phyloP scores from a whole-genome alignment of 2,113 vertebrate genomes.

The Nycticryphes semicollaris region DNA sequence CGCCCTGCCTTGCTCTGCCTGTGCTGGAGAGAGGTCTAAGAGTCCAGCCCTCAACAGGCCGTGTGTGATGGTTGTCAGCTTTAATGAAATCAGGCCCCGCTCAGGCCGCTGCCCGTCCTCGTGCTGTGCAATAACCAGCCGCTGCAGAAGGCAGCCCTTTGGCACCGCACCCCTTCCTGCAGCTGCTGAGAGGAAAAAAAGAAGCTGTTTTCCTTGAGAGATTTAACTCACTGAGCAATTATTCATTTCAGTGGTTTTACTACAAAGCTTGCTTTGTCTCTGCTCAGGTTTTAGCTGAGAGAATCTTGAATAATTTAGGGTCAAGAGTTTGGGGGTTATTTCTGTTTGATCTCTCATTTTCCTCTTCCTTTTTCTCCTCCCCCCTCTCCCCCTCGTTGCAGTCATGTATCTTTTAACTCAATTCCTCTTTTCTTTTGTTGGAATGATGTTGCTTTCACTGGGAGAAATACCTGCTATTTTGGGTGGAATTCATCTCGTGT shows the following conservation, averaged over 20 bases:
- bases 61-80: neutral
- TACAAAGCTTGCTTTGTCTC: neutral
- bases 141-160: neutral
- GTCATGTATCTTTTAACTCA: neutral
- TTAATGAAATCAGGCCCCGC: neutral
- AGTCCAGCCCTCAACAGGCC: neutral
- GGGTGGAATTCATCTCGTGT: neutral
- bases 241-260: neutral
- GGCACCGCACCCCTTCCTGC: neutral
- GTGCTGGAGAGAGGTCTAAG: neutral
- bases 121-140: too few relatives aligned
- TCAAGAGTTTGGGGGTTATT: neutral
- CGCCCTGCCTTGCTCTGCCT: neutral
- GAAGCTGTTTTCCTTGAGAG: neutral
- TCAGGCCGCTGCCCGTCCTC: neutral
- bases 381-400: neutral
- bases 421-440: neutral
- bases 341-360: slow-evolving; percentile 3
- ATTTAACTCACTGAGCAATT: neutral
- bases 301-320: neutral
- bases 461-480: neutral
- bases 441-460: neutral
- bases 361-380: neutral
- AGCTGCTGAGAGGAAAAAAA: neutral
- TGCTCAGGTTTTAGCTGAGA: neutral